phyloP scores from a whole-genome alignment of 2,797 vertebrate genomes.

The Paguma larvata region DNA sequence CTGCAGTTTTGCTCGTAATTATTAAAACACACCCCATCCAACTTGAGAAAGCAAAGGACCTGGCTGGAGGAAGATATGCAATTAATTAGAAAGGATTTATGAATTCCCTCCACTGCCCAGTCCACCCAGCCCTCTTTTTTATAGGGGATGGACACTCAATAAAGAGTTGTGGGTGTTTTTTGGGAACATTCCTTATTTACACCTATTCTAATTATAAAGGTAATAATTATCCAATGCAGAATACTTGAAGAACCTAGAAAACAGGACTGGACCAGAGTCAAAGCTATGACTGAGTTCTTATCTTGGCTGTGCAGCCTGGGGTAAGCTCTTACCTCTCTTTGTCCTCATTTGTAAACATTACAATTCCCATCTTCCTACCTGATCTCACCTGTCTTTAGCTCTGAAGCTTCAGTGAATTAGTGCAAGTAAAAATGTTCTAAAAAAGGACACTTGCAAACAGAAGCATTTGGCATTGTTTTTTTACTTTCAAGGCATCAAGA shows the following conservation, averaged over 20 bases:
- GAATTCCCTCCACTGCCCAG: fast-evolving
- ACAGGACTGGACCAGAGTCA: not conserved
- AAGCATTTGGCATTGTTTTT: not conserved
- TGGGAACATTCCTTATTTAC: not conserved
- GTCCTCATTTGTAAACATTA: not conserved
- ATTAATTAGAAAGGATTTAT: not conserved
- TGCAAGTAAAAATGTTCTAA: not conserved
- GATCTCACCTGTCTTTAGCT: not conserved
- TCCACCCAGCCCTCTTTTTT: not conserved
- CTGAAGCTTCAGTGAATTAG: not conserved
- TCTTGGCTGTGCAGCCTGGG: too few species aligned
- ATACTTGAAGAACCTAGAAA: not conserved
- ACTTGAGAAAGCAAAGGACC: not conserved
- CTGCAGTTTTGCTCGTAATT: too few species aligned
- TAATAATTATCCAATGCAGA: not conserved
- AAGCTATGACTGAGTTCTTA: not conserved
- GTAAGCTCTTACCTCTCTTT: not conserved
- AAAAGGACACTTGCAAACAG: not conserved
- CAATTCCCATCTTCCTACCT: not conserved
- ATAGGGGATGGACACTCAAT: not conserved
- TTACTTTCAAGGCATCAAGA: not conserved
- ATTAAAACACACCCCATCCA: not conserved
- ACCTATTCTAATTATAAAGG: not conserved
- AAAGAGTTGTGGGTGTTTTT: not conserved
- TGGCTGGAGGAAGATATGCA: not conserved